These are phyloP conservation scores for Dicyrtomina minuta DNA, from an alignment of 2,888 invertebrate species.

Conservation along the genomic window DNA sequence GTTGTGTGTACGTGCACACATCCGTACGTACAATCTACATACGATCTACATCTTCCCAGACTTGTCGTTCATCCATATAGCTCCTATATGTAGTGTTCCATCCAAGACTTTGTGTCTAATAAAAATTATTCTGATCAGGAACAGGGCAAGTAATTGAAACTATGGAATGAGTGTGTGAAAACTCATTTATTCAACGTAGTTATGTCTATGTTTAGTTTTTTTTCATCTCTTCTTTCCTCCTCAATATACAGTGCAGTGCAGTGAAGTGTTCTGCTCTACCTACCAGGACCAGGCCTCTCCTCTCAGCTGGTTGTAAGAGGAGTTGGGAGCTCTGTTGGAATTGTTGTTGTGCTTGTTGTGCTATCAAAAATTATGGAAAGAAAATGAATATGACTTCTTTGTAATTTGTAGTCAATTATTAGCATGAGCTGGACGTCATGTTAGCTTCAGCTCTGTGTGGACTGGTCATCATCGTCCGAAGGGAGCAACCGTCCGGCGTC, in stretches of 20 bases:
- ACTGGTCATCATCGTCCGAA: no score
- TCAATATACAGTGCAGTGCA: no score
- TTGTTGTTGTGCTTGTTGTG: not conserved
- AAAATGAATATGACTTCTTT: constrained; percentile 24
- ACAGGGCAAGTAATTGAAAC: not conserved
- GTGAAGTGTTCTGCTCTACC: no score
- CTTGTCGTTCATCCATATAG: not conserved
- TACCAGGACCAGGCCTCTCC: no score
- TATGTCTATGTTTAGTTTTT: not conserved
- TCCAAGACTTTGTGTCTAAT: no score
- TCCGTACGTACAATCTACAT: not conserved
- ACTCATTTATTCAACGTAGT: constrained; percentile 5
- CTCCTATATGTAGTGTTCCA: no score
- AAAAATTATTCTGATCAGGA: not conserved
- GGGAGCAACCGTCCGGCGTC: not conserved
- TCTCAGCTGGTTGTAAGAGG: not conserved
- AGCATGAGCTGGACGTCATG: constrained; percentile 18
- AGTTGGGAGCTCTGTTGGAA: no score
- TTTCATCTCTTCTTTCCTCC: not conserved
- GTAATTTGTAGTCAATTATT: constrained; percentile 31
- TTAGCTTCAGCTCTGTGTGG: not conserved
- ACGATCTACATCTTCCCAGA: not conserved
- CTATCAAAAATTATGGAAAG: constrained; percentile 12
- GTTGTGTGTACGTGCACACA: no score
- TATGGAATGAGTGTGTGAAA: not conserved